Evolutionary conservation across 2,888 invertebrate species (phyloP).

Genomic region (Thereva nobilitata): DNA sequence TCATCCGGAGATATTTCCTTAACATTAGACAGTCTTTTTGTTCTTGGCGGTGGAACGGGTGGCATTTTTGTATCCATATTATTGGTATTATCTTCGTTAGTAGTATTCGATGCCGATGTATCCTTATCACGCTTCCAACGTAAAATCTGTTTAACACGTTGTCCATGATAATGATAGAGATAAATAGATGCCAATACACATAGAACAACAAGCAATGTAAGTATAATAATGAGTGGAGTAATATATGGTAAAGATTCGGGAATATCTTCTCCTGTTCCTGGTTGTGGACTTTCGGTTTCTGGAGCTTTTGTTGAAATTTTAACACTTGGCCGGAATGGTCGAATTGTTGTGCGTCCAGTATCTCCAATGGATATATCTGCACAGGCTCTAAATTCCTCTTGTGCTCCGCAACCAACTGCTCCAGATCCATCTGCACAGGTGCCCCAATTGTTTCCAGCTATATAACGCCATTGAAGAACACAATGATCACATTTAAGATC

Average conservation of each 20-base stretch:
- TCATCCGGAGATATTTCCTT: conserved; percentile 50
- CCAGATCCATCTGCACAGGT: conserved; percentile 72
- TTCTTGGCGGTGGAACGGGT: conserved; percentile 53
- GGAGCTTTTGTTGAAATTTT: conserved; percentile 48
- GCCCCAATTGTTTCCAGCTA: conserved; percentile 87
- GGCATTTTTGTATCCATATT: conserved; percentile 28
- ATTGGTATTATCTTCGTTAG: neutral
- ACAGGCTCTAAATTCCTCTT: conserved; percentile 86
- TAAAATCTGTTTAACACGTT: conserved; percentile 67
- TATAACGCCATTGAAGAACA: conserved; percentile 86
- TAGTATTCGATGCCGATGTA: conserved; percentile 17
- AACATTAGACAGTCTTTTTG: conserved; percentile 50
- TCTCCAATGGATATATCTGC: conserved; percentile 75
- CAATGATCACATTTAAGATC: conserved; percentile 78
- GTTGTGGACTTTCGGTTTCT: conserved; percentile 39
- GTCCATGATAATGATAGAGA: conserved; percentile 75
- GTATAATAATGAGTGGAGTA: conserved; percentile 65
- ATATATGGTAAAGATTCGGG: conserved; percentile 57
- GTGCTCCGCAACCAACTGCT: conserved; percentile 84
- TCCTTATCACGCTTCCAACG: conserved; percentile 57
- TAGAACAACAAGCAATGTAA: conserved; percentile 69
- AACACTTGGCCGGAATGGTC: conserved; percentile 54
- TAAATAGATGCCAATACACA: conserved; percentile 70
- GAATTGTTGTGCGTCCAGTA: conserved; percentile 58
- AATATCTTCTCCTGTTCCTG: conserved; percentile 44